Evolutionary conservation across 2,797 vertebrate genomes (phyloP), one percentile per base, ranked within the genome.

Genomic region (Schizopygopsis malacanthus): DNA sequence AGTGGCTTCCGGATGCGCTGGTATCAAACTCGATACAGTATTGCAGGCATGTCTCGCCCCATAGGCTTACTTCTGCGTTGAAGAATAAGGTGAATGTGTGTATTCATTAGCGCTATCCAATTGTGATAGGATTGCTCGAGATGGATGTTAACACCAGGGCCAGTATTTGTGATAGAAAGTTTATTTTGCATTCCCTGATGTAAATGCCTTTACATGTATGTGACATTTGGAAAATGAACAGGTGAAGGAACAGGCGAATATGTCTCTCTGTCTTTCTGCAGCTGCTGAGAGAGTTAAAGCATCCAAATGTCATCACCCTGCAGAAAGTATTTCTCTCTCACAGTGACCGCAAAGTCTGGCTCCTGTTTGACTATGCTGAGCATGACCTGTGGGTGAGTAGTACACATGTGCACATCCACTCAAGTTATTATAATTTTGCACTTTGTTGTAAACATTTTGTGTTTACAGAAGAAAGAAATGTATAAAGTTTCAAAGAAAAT

Each of bases 241-340:
- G 70, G 43, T 28, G n/a, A 50, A 33, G 10, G 15, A 75, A 28
- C 18, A 8, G 11, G 7, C 4, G 20, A 11, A 12, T 6, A 43
- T 37, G 20, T 15, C 20, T 56, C 18, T 86, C 16, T 79, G 28
- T 83, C 43, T 90, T 50, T 82, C 45, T 95, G 85, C 94, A 99
- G 98, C 96, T 99, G 94, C 93, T 99, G 92, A 95, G 98, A 92
- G 98, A 99, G 91, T 90, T 99, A 94, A 99, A 99, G 93, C 98
- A 99, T 90, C 96, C 97, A 1, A 99, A 99, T 0, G 98, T 99
- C 92, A 99, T 99, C 76, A 97, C 98, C 7, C 95, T 99, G 92
- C 98, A 99, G 95, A 99, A 99, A 92, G 98, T 99, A 79, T 99
- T 99, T 93, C 95, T 99, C 93, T 99, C 98, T 89, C 98, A 99